Conservation (phyloP, 2,113 vertebrate genomes). For the Pristiophorus japonicus region DNA sequence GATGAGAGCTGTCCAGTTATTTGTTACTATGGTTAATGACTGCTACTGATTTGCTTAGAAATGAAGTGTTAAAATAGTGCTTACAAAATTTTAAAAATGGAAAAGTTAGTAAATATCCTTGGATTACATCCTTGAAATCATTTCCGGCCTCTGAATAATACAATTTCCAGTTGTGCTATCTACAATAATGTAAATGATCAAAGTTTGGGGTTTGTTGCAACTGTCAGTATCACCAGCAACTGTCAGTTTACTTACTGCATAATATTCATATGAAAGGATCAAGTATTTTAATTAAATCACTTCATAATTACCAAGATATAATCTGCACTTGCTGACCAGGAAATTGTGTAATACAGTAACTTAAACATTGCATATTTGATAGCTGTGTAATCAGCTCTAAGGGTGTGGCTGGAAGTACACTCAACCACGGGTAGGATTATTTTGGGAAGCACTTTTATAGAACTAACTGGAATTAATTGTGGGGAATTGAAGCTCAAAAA, state of each 20-base stretch:
- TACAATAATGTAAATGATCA: neutral
- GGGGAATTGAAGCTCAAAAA: neutral
- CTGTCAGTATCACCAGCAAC: neutral
- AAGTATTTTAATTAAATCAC: neutral
- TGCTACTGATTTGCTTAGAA: neutral
- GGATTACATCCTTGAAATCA: neutral
- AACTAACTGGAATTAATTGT: neutral
- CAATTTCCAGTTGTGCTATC: neutral
- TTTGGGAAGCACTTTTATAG: neutral
- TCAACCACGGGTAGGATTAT: neutral
- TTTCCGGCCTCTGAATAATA: neutral
- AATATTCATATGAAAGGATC: neutral
- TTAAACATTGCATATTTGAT: neutral
- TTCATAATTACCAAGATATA: neutral
- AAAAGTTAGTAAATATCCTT: neutral
- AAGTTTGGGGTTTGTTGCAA: neutral
- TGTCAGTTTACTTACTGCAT: neutral
- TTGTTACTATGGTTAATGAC: neutral
- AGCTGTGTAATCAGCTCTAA: neutral
- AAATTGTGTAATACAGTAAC: neutral
- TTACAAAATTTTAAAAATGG: neutral
- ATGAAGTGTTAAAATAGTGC: neutral
- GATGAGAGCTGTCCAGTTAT: neutral
- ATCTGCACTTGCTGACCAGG: neutral
- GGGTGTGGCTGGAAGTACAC: conserved; percentile 10